These are phyloP conservation scores for Drosophila borborema DNA, from an alignment of 2,888 invertebrate genomes.

Conservation along the genomic window DNA sequence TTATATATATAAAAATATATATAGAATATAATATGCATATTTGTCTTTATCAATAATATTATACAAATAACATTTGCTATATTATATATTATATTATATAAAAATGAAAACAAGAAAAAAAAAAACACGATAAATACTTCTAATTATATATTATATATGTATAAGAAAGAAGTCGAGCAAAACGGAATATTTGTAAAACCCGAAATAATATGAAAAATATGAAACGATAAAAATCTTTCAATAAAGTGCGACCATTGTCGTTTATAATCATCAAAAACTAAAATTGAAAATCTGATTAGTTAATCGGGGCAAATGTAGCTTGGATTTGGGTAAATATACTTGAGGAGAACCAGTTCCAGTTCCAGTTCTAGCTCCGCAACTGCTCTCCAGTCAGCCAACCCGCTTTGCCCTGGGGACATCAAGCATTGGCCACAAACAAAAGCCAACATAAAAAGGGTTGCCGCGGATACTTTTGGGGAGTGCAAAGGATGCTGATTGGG, in stretches of 20 bases:
- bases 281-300: constrained; percentile 27
- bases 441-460: constrained; percentile 36
- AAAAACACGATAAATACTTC: constrained; percentile 64
- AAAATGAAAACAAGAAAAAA: neutral
- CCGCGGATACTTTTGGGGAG: too few relatives aligned
- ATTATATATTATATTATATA: constrained; percentile 41
- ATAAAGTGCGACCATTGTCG: constrained; percentile 83
- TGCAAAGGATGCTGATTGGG: neutral
- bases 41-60: constrained; percentile 79
- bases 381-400: neutral
- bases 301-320: constrained; percentile 1
- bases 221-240: constrained; percentile 70
- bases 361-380: neutral
- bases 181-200: constrained; percentile 57
- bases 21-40: constrained; percentile 68
- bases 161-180: constrained; percentile 50
- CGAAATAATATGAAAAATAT: constrained; percentile 45
- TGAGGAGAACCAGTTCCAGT: constrained; percentile 3
- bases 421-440: constrained; percentile 10
- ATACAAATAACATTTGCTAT: constrained; percentile 73
- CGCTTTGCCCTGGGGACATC: constrained; percentile 21
- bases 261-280: constrained; percentile 80
- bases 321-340: constrained; percentile 4
- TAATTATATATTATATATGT: constrained; percentile 57
- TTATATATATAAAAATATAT: constrained; percentile 46